phyloP scores from a whole-genome alignment of 2,888 invertebrate species.

The Criorhina ranunculi region DNA sequence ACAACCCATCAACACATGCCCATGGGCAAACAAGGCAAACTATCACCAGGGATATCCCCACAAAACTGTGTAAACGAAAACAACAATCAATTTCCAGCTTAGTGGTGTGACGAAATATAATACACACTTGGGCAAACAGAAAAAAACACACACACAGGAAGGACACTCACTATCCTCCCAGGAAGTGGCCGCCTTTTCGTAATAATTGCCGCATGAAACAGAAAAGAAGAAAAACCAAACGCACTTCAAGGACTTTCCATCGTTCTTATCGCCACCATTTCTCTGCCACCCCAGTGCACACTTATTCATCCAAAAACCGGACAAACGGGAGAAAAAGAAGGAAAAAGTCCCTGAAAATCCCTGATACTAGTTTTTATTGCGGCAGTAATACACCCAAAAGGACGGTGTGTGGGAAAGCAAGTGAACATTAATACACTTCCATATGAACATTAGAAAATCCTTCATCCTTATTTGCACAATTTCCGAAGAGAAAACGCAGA shows the following conservation, averaged over 20 bases:
- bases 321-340: slow-evolving; percentile 15
- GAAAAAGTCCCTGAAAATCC: slow-evolving; percentile 54
- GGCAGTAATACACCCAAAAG: slow-evolving; percentile 36
- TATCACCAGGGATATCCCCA: slow-evolving; percentile 5
- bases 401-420: slow-evolving; percentile 19
- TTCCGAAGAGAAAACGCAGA: slow-evolving; percentile 27
- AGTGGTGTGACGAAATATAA: slow-evolving; percentile 64
- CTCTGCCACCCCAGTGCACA: slow-evolving; percentile 35
- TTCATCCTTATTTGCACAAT: slow-evolving; percentile 73
- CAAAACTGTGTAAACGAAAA: slow-evolving; percentile 43
- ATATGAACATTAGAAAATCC: slow-evolving; percentile 71
- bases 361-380: slow-evolving; percentile 67
- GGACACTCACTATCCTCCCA: neutral
- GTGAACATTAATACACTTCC: slow-evolving; percentile 75
- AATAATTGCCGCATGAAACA: slow-evolving; percentile 32
- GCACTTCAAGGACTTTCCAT: slow-evolving; percentile 56
- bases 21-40: slow-evolving; percentile 19
- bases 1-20: neutral
- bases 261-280: slow-evolving; percentile 47
- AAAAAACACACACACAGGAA: slow-evolving; percentile 1
- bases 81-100: slow-evolving; percentile 64
- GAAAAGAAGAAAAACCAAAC: slow-evolving; percentile 33
- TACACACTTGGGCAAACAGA: slow-evolving; percentile 42
- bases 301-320: slow-evolving; percentile 57
- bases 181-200: slow-evolving; percentile 3